Base-by-base conservation (phyloP, 2,888 invertebrate genomes). In the Plusia festucae region DNA sequence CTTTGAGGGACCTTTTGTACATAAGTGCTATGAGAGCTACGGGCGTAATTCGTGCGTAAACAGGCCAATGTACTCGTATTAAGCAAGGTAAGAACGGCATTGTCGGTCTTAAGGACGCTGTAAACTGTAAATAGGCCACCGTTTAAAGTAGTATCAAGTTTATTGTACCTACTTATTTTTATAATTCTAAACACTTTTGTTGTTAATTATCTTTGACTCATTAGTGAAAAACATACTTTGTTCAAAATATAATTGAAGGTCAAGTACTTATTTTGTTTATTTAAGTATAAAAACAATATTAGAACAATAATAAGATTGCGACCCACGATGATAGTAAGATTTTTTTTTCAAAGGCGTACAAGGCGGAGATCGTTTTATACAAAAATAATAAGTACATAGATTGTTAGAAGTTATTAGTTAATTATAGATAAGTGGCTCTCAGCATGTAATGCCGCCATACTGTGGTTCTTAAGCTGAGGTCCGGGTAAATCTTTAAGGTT, bases 401-500 rank as follows among this genome's bases (percentile, higher is more conserved):
- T 5, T 16, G 46, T 20, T 5, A n/a, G 15, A 20, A 51, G 15
- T 24, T 55, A 15, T 55, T 8, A 51, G 55, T 55, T 61, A 55
- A 56, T 63, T 51, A 63, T 53, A 32, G 53, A 46, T 44, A 49
- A 54, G 68, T 54, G 53, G 58, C 62, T 44, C 49, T 51, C 49
- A 56, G 34, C 53, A 68, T 46, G 53, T 68, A 60, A 76, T 70
- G 51, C 46, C 27, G 60, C 51, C 51, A 68, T 49, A 53, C 34
- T 54, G 49, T 72, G 66, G 67, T 63, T 32, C 65, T 64, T 65
- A 65, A 56, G 58, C 54, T 61, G 61, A 58, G 60, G 70, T 68
- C 55, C 58, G 68, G 24, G 63, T 70, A 64, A 73, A 80, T 61
- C 70, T 73, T 70, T 20, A 57, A 55, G 68, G 68, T 79, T 73